Conservation (phyloP, 2,113 vertebrate genomes). For the Gymnobelideus leadbeateri region DNA sequence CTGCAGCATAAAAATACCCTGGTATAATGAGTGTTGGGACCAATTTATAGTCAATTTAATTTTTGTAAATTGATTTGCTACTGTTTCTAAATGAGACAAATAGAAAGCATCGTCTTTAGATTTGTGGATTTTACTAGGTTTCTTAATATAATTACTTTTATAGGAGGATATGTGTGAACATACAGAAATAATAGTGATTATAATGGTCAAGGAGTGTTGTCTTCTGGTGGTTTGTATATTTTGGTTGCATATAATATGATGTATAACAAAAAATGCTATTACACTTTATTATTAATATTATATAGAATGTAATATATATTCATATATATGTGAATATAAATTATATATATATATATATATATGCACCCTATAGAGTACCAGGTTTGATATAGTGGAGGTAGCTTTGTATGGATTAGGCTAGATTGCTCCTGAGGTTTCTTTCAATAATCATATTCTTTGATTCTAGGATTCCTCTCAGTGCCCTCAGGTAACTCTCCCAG, state of each 20-base stretch:
- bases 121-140: neutral
- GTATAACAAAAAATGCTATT: neutral
- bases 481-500: neutral
- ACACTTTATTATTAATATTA: neutral
- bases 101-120: constrained; percentile 1
- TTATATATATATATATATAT: neutral
- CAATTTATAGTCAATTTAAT: constrained; percentile 56
- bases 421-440: neutral
- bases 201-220: neutral
- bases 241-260: neutral
- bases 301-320: neutral
- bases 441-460: neutral
- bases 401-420: neutral
- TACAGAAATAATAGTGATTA: neutral
- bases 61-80: constrained; percentile 50
- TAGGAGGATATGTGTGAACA: neutral
- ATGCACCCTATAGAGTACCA: neutral
- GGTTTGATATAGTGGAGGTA: neutral
- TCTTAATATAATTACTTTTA: neutral
- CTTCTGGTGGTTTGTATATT: neutral
- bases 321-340: neutral
- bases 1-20: constrained; percentile 51
- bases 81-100: constrained; percentile 47
- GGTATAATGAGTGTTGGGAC: constrained; percentile 19
- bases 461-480: neutral